A percentile compares a stretch with the other conserved stretches of the same genome.
phyloP scores from a whole-genome alignment of 2,797 vertebrate genomes.

The Micropoecilia bifurca region DNA sequence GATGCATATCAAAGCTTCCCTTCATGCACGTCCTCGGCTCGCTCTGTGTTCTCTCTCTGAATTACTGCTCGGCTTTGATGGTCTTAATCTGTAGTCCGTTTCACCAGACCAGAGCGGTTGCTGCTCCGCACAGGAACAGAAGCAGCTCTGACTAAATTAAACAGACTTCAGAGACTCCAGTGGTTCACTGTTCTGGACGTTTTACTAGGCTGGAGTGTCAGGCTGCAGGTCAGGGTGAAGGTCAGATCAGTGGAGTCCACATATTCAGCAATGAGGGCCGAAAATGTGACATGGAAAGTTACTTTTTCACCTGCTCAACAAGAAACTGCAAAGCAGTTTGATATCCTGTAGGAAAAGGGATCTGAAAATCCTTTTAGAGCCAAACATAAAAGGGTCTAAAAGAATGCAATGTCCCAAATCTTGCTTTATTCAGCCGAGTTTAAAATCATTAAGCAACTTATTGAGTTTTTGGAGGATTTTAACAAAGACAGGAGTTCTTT shows the following conservation, averaged over 20 bases:
- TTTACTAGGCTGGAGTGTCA: not conserved
- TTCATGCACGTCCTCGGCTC: not conserved
- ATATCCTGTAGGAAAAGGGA: not conserved
- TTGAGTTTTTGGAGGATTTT: not conserved
- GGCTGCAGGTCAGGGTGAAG: not conserved
- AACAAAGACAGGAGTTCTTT: not conserved
- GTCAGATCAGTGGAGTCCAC: not conserved
- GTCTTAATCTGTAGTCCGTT: constrained; percentile 36
- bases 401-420: not conserved
- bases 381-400: not conserved
- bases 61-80: constrained; percentile 40
- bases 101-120: not conserved
- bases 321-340: not conserved
- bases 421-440: not conserved
- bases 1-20: constrained; percentile 27
- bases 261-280: not conserved
- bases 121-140: not conserved
- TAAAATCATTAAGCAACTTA: not conserved
- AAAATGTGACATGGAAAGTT: not conserved
- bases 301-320: not conserved
- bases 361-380: not conserved
- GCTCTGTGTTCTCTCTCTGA: constrained; percentile 44
- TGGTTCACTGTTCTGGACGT: not conserved
- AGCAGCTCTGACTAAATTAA: not conserved
- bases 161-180: not conserved